A percentile compares a stretch with the other conserved stretches of the same genome.
These are phyloP conservation scores for Solen grandis DNA, from an alignment of 1,140 invertebrate genomes.

Conservation along the genomic window DNA sequence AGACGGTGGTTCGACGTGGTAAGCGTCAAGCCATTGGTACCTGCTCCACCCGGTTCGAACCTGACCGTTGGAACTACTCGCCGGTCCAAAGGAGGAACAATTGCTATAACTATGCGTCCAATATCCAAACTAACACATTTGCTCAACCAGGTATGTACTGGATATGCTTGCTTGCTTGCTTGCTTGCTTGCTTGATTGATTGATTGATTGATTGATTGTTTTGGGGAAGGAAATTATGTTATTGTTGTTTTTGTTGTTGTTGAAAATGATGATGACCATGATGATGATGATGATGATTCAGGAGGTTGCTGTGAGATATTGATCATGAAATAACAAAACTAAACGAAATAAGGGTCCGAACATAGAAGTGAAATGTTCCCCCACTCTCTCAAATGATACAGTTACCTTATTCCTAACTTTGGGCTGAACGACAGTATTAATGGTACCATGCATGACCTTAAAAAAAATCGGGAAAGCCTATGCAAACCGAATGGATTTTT, in stretches of 20 bases:
- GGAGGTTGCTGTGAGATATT: not conserved
- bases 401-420: too few species aligned
- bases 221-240: not conserved
- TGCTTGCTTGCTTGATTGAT: not conserved
- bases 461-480: too few species aligned
- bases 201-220: not conserved
- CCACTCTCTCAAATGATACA: too few species aligned
- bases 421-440: too few species aligned
- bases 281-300: not conserved
- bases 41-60: slow-evolving; percentile 24
- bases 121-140: slow-evolving; percentile 46
- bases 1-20: too few species aligned
- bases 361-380: not conserved
- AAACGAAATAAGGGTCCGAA: not conserved
- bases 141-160: slow-evolving; percentile 43
- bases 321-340: not conserved
- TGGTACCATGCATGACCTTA: too few species aligned
- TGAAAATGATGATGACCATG: not conserved
- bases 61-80: slow-evolving; percentile 36
- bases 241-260: not conserved
- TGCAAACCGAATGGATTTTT: too few species aligned
- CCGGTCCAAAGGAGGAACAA: slow-evolving; percentile 40
- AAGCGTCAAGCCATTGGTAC: slow-evolving; percentile 1
- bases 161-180: not conserved
- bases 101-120: slow-evolving; percentile 51